phyloP scores from a whole-genome alignment of 2,113 vertebrate species.

The Calidris pygmaea region DNA sequence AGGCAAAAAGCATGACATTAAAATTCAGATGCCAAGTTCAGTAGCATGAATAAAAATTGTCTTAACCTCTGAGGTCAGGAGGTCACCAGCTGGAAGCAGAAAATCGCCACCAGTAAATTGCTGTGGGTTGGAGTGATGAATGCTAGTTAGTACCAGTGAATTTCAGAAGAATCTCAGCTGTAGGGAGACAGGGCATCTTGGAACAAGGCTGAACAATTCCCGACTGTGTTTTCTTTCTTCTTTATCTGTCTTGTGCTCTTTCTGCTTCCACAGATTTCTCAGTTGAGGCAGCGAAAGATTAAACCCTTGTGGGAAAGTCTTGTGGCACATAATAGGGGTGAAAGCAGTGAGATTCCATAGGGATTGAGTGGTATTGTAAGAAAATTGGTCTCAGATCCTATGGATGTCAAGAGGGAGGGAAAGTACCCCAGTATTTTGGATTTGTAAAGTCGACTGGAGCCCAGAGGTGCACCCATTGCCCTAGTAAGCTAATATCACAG shows the following conservation, averaged over 20 bases:
- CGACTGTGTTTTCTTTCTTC: not conserved
- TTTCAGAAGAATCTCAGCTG: conserved; percentile 67
- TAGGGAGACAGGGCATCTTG: conserved; percentile 33
- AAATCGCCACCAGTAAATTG: conserved; percentile 69
- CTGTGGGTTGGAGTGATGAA: conserved; percentile 63
- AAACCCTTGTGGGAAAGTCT: conserved; percentile 47
- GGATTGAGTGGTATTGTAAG: not conserved
- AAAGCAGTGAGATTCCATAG: not conserved
- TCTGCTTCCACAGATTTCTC: conserved; percentile 52
- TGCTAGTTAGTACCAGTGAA: conserved; percentile 64
- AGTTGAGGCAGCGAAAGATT: conserved; percentile 29
- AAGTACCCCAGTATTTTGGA: not conserved
- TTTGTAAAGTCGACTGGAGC: not conserved
- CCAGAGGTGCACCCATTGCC: not conserved
- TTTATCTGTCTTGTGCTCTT: not conserved
- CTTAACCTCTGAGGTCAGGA: conserved; percentile 63
- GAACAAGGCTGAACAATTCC: conserved; percentile 29
- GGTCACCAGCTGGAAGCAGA: conserved; percentile 69
- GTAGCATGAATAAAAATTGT: conserved; percentile 69
- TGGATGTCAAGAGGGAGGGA: not conserved
- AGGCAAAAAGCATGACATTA: conserved; percentile 36
- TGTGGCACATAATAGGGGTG: not conserved
- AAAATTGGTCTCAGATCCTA: conserved; percentile 9
- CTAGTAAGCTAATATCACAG: not conserved
- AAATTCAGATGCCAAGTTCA: conserved; percentile 70